These are phyloP conservation scores for Oscheius sp. DNA, from an alignment of 1,140 invertebrate genomes.

Conservation along the genomic window DNA sequence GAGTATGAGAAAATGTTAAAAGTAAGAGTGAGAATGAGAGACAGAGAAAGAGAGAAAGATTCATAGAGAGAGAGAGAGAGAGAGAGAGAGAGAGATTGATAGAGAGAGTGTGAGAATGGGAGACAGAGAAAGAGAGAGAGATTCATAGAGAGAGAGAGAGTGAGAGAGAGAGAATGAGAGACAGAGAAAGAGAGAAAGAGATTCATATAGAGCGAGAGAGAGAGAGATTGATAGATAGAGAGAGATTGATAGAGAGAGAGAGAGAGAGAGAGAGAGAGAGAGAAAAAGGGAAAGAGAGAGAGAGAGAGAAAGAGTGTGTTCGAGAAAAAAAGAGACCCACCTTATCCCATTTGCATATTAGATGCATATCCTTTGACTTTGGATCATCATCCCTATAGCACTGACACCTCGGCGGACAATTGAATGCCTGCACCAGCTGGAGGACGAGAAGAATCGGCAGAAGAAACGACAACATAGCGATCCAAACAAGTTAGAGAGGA, in stretches of 20 bases:
- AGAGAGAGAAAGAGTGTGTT: too few species aligned
- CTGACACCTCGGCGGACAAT: constrained; percentile 35
- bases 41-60: not conserved
- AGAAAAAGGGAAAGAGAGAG: not conserved
- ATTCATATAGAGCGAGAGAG: not conserved
- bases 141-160: not conserved
- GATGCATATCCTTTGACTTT: constrained; percentile 24
- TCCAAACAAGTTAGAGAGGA: constrained; percentile 4
- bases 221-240: too few species aligned
- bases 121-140: not conserved
- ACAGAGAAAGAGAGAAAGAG: not conserved
- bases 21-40: not conserved
- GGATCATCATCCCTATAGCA: constrained; percentile 35
- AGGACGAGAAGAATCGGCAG: not conserved
- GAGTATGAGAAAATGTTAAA: not conserved
- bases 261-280: not conserved
- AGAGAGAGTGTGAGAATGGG: not conserved
- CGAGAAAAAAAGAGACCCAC: constrained; percentile 16
- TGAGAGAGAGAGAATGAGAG: not conserved
- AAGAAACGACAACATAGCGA: not conserved
- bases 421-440: not conserved
- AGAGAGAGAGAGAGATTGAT: not conserved
- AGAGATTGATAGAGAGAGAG: too few species aligned
- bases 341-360: constrained; percentile 45
- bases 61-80: not conserved